Evolutionary conservation across 2,797 vertebrate species (phyloP), one percentile per base, ranked within the genome.

Genomic region (Alcedo atthis): DNA sequence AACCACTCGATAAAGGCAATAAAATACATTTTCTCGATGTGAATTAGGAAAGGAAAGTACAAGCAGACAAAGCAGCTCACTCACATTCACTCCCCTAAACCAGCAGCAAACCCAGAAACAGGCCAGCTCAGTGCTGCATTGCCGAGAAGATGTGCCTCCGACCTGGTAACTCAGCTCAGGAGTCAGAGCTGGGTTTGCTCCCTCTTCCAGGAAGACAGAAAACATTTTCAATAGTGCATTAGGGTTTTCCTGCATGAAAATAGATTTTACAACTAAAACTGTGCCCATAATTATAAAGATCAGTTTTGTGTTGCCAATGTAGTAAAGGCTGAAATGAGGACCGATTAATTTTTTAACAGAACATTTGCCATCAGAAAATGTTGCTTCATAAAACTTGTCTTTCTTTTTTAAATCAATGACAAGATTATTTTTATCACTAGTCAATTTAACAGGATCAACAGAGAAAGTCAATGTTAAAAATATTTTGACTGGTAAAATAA

Each of bases 241-340:
- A 46, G 59, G 62, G 71, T 88, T 81, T 67, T 58, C 81, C 58
- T 43, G 54, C 19, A 7, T 19, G 55, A 91, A 90, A 85, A 80
- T 1, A 70, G 64, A 69, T 74, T 92, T 77, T 94, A 82, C 79
- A 90, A 35, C 75, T 64, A 57, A 85, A 86, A 28, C n/a, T 7
- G 28, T 64, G 71, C 62, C 61, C 73, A 77, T 43, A 82, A 15
- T 67, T 70, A 71, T 35, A 92, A 94, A 95, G 84, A 75, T 93
- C 61, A 8, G 49, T 75, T 68, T 51, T 18, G 3, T 6, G 33
- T 54, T 93, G 90, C 81, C 79, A 78, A 5, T 33, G 61, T 37
- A 61, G 82, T 85, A 82, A 95, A 92, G 33, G 64, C 30, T 71
- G 49, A 86, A 94, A 84, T 63, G 10, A 79, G 75, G 89, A 74